Evolutionary conservation across 2,888 invertebrate genomes (phyloP).

Genomic region (Melitaea athalia): DNA sequence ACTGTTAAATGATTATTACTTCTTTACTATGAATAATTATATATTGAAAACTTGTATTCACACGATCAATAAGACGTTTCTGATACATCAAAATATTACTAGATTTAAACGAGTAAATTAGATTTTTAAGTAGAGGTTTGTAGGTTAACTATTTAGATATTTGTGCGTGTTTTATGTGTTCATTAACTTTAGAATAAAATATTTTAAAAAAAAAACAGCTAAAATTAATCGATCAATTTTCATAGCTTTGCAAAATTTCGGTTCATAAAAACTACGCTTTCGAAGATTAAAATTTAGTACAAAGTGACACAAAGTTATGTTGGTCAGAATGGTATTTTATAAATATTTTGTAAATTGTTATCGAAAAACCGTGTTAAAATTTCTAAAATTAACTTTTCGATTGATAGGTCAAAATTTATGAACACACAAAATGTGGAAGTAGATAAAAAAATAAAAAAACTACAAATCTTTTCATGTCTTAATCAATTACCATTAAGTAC

Average conservation of each 20-base stretch:
- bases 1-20: background rate
- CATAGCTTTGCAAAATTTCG: background rate
- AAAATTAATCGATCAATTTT: background rate
- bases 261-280: conserved; percentile 1
- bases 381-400: background rate
- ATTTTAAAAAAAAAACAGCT: background rate
- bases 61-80: background rate
- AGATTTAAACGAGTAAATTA: background rate
- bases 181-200: background rate
- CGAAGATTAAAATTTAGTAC: conserved; percentile 3
- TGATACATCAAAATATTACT: background rate
- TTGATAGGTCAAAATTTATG: conserved; percentile 1
- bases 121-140: background rate
- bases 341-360: background rate
- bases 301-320: background rate
- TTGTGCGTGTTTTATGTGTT: conserved; percentile 8
- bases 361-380: background rate
- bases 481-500: conserved; percentile 49
- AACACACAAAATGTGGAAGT: conserved; percentile 15
- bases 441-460: conserved; percentile 33
- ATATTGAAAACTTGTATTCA: background rate
- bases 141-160: background rate
- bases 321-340: background rate
- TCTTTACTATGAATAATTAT: too few species aligned
- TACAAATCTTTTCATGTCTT: conserved; percentile 36